Base-by-base conservation (phyloP, 2,888 invertebrate species). In the Kryphioiulus occultus region DNA sequence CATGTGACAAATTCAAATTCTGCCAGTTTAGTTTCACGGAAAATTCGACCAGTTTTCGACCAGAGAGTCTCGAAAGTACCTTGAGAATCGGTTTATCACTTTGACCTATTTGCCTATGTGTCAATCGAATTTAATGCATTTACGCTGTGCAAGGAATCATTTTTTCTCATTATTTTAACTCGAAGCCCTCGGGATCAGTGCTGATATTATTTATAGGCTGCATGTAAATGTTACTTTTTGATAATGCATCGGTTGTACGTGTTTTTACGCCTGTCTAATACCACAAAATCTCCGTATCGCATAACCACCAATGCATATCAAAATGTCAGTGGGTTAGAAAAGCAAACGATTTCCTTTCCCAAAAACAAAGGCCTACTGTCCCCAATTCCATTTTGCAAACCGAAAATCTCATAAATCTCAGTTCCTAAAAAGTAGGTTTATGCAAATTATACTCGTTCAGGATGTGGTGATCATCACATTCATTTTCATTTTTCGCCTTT, bases 261-360 rank as follows among this genome's bases (percentile, higher is more conserved):
- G 59, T 22, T 68, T n/a, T 68, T 68, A 22, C 59, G 7, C 22
- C 53, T 22, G 22, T 19, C 19, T 59, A 68, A 22, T 22, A 68
- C 59, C 5, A 19, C 59, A 68, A 26, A 68, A 68, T 53, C 53
- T 53, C n/a, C 19, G 19, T 19, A n/a, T 53, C 53, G 3, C 53
- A 17, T n/a, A 53, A 53, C 47, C 17, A 53, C 17, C 19, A n/a
- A 1, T 68, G 59, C 22, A 68, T 68, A 26, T 68, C 10, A 68
- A 68, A 68, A 68, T 68, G 59, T 68, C 59, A 68, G 59, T 68
- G 59, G 59, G 59, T 68, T 68, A 68, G 44, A 44, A 68, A 68
- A 68, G 22, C 59, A 68, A 35, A 22, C 22, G 59, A 22, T 68
- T 68, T 68, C 10, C 59, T 22, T 68, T 22, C 59, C 10, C 22